Evolutionary conservation across 2,888 invertebrate genomes (phyloP).

Genomic region (Epistrophe grossulariae): DNA sequence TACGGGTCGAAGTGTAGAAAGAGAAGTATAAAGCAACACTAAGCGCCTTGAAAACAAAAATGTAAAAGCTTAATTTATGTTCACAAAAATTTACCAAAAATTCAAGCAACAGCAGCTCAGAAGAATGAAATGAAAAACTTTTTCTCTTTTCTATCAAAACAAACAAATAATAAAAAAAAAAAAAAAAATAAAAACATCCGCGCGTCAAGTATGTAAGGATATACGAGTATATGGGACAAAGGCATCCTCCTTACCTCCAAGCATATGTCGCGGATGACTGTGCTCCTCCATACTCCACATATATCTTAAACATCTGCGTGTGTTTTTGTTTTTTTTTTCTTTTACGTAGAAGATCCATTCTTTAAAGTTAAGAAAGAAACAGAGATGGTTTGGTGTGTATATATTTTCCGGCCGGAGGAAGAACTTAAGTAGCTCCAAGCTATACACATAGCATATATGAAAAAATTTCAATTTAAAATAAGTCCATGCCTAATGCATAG

Average conservation of each 20-base stretch:
- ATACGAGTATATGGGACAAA: conserved; percentile 49
- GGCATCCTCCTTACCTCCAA: conserved; percentile 54
- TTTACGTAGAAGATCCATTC: conserved; percentile 40
- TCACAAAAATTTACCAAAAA: conserved; percentile 46
- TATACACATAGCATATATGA: conserved; percentile 43
- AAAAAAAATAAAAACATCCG: conserved; percentile 52
- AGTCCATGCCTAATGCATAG: conserved; percentile 74
- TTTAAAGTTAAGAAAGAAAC: conserved; percentile 20
- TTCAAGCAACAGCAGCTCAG: conserved; percentile 45
- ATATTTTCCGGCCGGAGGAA: conserved; percentile 42
- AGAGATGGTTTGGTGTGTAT: conserved; percentile 37
- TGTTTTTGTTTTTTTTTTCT: conserved; percentile 5
- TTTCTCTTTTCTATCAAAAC: conserved; percentile 72
- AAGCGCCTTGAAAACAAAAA: conserved; percentile 66
- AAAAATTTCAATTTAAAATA: conserved; percentile 74
- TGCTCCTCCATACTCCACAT: background rate
- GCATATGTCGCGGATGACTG: conserved; percentile 62
- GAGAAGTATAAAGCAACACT: conserved; percentile 58
- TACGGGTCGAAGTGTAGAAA: conserved; percentile 27
- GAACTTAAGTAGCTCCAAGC: conserved; percentile 74
- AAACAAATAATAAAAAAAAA: conserved; percentile 50
- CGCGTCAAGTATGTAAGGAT: conserved; percentile 70
- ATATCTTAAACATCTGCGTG: conserved; percentile 6
- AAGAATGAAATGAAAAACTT: conserved; percentile 62
- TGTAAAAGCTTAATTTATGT: conserved; percentile 70